These are phyloP conservation scores for Stigmatopora nigra DNA, from an alignment of 2,113 vertebrate species.

Conservation along the genomic window DNA sequence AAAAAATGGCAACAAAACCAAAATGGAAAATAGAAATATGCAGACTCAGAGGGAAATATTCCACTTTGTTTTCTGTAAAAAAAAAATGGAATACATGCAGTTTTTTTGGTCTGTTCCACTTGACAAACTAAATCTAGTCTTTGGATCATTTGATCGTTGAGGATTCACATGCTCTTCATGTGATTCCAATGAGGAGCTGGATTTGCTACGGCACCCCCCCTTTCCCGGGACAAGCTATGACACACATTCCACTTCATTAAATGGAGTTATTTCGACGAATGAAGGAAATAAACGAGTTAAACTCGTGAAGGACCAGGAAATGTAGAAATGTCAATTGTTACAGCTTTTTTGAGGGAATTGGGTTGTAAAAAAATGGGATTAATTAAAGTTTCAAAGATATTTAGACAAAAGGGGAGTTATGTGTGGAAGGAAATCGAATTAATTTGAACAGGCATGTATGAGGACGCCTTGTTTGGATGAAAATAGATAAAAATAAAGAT, in stretches of 20 bases:
- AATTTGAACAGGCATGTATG: too few relatives aligned
- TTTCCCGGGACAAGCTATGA: slow-evolving; percentile 42
- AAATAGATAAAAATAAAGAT: too few relatives aligned
- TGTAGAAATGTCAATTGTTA: slow-evolving; percentile 19
- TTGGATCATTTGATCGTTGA: slow-evolving; percentile 55
- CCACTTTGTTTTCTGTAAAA: slow-evolving; percentile 13
- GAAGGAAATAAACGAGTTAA: slow-evolving; percentile 38
- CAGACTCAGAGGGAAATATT: slow-evolving; percentile 9
- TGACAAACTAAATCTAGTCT: slow-evolving; percentile 37
- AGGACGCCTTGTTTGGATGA: too few relatives aligned
- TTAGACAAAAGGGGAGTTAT: too few relatives aligned
- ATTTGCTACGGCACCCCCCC: slow-evolving; percentile 27
- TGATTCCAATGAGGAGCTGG: slow-evolving; percentile 61
- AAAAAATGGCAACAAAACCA: slow-evolving; percentile 51
- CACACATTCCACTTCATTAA: slow-evolving; percentile 57
- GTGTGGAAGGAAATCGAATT: too few relatives aligned
- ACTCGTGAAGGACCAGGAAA: slow-evolving; percentile 7
- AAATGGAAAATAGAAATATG: slow-evolving; percentile 22
- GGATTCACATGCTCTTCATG: slow-evolving; percentile 64
- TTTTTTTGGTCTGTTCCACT: slow-evolving; percentile 24
- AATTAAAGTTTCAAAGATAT: too few relatives aligned
- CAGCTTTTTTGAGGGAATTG: too few relatives aligned
- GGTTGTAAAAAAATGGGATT: too few relatives aligned
- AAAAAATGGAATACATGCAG: slow-evolving; percentile 30
- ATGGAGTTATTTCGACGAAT: slow-evolving; percentile 27